Percentiles rank a stretch among this genome's conserved stretches.
These are phyloP conservation scores for Sisor rabdophorus DNA, from an alignment of 2,113 vertebrate species.

Conservation along the genomic window DNA sequence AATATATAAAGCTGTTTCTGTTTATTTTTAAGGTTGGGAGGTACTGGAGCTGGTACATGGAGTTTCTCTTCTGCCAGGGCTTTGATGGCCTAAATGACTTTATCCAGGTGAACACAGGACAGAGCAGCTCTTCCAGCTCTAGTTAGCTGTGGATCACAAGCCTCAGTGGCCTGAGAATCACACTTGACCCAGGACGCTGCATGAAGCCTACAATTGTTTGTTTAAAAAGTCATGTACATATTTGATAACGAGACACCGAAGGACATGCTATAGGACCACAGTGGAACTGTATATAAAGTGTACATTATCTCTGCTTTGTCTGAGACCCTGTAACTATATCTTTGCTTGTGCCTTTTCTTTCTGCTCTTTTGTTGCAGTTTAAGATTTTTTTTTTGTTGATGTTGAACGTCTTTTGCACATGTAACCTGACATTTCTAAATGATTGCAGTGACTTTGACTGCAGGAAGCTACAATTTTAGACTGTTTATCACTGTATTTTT, in stretches of 20 bases:
- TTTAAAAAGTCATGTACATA: slow-evolving; percentile 56
- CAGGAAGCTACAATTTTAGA: slow-evolving; percentile 12
- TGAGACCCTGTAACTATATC: slow-evolving; percentile 45
- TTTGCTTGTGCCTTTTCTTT: slow-evolving; percentile 5
- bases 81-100: slow-evolving; percentile 80
- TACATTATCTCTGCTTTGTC: slow-evolving; percentile 31
- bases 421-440: not conserved
- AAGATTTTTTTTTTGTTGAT: not conserved
- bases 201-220: slow-evolving; percentile 11
- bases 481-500: slow-evolving; percentile 29
- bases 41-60: slow-evolving; percentile 82
- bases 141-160: not conserved
- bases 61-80: slow-evolving; percentile 80
- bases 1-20: not conserved
- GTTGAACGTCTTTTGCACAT: not conserved
- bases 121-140: slow-evolving; percentile 22
- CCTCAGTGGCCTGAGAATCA: not conserved
- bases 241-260: not conserved
- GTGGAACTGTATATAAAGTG: slow-evolving; percentile 35
- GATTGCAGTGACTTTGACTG: not conserved
- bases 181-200: not conserved
- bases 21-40: slow-evolving; percentile 64
- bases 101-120: slow-evolving; percentile 73
- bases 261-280: slow-evolving; percentile 13
- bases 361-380: slow-evolving; percentile 23